A percentile compares a stretch with the other conserved stretches of the same genome.
Conservation (phyloP, 2,888 invertebrate species). For the Teleogryllus oceanicus region DNA sequence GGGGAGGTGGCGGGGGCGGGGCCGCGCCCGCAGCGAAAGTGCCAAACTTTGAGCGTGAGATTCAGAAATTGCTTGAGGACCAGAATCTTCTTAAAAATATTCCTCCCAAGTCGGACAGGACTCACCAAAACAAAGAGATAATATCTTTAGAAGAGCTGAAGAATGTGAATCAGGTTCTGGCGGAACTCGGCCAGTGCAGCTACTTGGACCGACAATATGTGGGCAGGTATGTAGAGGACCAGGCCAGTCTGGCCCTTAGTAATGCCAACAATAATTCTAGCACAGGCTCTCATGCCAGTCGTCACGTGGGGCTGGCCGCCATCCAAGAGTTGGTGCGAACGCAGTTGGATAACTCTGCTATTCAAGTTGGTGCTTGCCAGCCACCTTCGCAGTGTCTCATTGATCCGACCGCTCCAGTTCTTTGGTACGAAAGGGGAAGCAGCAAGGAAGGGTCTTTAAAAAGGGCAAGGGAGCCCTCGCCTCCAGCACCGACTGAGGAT, state of each 20-base stretch:
- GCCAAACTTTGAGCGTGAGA: constrained; percentile 71
- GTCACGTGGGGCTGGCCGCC: constrained; percentile 66
- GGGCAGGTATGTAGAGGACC: constrained; percentile 38
- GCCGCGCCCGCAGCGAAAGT: constrained; percentile 27
- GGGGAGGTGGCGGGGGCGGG: neutral
- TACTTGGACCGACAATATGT: constrained; percentile 31
- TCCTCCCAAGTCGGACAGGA: constrained; percentile 59
- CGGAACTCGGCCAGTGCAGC: constrained; percentile 40
- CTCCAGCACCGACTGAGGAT: constrained; percentile 39
- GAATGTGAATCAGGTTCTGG: constrained; percentile 42
- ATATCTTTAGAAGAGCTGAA: constrained; percentile 51
- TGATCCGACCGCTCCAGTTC: constrained; percentile 1
- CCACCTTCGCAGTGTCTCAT: constrained; percentile 42
- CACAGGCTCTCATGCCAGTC: constrained; percentile 25
- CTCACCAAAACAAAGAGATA: constrained; percentile 59
- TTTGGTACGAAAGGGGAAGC: constrained; percentile 46
- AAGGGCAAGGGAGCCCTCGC: constrained; percentile 45
- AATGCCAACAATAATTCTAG: constrained; percentile 33
- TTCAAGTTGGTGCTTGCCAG: constrained; percentile 43
- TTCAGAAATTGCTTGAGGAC: constrained; percentile 73
- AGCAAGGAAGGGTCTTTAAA: constrained; percentile 52
- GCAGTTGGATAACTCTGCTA: constrained; percentile 52
- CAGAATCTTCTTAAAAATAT: constrained; percentile 62
- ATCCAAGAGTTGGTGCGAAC: constrained; percentile 68
- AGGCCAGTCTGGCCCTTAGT: constrained; percentile 29